These are phyloP conservation scores for Synodontis membranacea DNA, from an alignment of 2,113 vertebrate genomes.

Conservation along the genomic window DNA sequence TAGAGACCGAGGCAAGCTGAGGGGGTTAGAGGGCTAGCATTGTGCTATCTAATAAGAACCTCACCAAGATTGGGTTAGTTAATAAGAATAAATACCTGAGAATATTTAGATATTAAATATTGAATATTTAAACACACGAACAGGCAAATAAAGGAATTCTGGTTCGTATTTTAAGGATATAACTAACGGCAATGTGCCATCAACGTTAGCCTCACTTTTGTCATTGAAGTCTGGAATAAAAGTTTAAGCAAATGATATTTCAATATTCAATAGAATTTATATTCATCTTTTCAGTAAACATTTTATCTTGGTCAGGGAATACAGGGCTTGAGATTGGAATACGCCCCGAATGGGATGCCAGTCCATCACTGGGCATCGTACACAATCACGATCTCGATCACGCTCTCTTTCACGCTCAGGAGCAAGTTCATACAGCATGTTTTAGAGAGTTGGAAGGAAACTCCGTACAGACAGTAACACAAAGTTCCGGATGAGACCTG, in stretches of 20 bases:
- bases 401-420: not conserved
- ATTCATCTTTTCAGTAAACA: not conserved
- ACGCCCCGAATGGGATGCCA: not conserved
- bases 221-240: not conserved
- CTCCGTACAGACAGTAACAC: not conserved
- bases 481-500: not conserved
- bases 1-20: not conserved
- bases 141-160: not conserved
- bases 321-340: not conserved
- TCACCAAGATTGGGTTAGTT: not conserved
- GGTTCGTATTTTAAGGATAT: not conserved
- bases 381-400: not conserved
- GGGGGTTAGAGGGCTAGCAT: not conserved
- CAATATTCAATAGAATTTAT: not conserved
- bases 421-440: not conserved
- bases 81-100: not conserved
- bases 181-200: not conserved
- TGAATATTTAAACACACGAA: no score
- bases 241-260: not conserved
- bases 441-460: not conserved
- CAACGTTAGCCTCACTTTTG: not conserved
- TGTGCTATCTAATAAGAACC: not conserved
- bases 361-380: not conserved
- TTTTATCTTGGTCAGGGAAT: not conserved
- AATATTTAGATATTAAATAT: no score